These are phyloP conservation scores for Nyctibius grandis DNA, from an alignment of 2,797 vertebrate genomes.

Conservation along the genomic window DNA sequence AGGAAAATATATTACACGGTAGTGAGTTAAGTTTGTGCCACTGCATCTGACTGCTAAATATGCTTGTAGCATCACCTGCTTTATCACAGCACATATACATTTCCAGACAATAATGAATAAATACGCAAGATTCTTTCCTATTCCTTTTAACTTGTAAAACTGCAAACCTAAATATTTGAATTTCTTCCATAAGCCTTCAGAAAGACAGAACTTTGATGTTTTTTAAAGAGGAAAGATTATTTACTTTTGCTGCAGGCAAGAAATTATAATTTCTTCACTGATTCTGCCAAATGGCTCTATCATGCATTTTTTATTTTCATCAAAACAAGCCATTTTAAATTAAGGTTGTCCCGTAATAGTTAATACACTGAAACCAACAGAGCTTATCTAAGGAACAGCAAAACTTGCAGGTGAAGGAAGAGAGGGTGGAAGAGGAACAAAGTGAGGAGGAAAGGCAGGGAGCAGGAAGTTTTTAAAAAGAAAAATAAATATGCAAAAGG, in stretches of 20 bases:
- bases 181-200: conserved; percentile 48
- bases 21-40: not conserved
- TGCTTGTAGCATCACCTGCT: not conserved
- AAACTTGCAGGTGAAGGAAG: not conserved
- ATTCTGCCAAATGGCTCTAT: conserved; percentile 52
- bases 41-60: not conserved
- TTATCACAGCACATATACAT: not conserved
- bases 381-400: not conserved
- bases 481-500: not conserved
- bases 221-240: conserved; percentile 38
- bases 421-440: not conserved
- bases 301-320: not conserved
- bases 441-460: not conserved
- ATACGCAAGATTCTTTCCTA: not conserved
- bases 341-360: not conserved
- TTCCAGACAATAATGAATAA: conserved; percentile 17
- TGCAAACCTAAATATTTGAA: conserved; percentile 45
- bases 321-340: conserved; percentile 40
- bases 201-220: conserved; percentile 63
- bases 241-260: conserved; percentile 53
- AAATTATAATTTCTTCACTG: conserved; percentile 53
- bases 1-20: accelerated
- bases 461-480: not conserved
- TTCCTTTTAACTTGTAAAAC: conserved; percentile 18
- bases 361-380: not conserved